Base-by-base conservation (phyloP, 2,113 vertebrate species). In the Callospermophilus lateralis region DNA sequence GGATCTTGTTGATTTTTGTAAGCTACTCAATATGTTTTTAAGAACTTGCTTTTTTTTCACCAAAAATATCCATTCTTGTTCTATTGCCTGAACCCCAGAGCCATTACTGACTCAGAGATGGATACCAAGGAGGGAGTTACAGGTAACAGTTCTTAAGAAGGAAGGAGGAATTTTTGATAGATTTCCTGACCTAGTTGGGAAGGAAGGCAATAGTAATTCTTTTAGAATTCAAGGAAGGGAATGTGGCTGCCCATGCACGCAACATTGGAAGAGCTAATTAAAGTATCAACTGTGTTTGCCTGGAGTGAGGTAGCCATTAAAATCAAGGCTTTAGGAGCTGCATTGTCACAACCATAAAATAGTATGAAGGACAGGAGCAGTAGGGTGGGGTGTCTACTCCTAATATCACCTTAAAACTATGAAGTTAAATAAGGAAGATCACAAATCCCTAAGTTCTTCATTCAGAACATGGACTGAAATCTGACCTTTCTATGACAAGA, bases 211-310 rank as follows among this genome's bases (percentile, higher is more conserved):
- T 15, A 58, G 10, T 34, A 34, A 39, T 92, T 87, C 63, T 96
- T 20, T 70, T 73, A 90, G 39, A 79, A 96, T 95, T 89, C 55
- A 67, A 30, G 45, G n/a, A 78, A 86, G 45, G 30, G n/a, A 70
- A 26, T 28, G 11, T 39, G 32, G 51, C 45, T 72, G 84, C 8
- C 55, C 28, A 77, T n/a, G 30, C 51, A 87, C 51, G 51, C 51
- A 96, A 37, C 76, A 67, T 4, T 86, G 45, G 16, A 67, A 80
- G 15, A 72, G 37, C 45, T 93, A 65, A 95, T 74, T 92, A 72
- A 97, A 92, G 70, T 28, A 53, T 83, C 45, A 84, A 42, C 65
- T 88, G 8, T 53, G 45, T 83, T 24, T 45, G 12, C 58, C 63
- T 78, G 22, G 42, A 80, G 51, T 74, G 34, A 84, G 87, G 55